These are phyloP conservation scores for Actinia tenebrosa DNA, from an alignment of 64 coral and sea anemone genomes.

Conservation along the genomic window DNA sequence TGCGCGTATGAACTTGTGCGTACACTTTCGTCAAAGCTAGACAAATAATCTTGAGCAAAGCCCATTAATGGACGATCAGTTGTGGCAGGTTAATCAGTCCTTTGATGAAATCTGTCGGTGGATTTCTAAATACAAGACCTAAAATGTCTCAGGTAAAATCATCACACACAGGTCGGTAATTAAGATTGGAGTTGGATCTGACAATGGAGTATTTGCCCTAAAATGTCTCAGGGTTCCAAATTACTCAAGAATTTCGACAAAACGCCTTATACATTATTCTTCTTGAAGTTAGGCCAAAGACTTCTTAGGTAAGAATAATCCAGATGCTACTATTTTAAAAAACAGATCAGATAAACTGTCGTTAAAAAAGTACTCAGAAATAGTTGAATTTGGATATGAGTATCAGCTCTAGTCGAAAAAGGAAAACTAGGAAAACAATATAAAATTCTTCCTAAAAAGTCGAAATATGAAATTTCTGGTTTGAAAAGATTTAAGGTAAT, in stretches of 20 bases:
- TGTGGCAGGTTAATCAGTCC: background rate
- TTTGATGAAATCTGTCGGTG: background rate
- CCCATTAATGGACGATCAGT: background rate
- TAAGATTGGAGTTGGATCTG: no score
- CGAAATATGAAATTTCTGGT: no score
- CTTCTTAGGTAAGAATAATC: background rate
- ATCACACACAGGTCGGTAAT: background rate
- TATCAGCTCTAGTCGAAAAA: no score
- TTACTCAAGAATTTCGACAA: background rate
- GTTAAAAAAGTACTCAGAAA: no score
- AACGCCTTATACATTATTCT: background rate
- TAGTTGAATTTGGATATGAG: no score
- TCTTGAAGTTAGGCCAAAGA: background rate
- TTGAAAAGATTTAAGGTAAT: no score
- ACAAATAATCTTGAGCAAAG: background rate
- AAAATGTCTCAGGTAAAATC: background rate
- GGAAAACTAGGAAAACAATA: no score
- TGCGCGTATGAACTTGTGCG: background rate
- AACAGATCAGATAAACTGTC: no score
- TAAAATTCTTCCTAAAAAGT: no score
- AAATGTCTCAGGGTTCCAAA: no score
- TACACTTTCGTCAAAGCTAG: background rate
- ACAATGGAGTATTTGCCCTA: no score
- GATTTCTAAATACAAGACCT: background rate
- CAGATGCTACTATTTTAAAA: background rate